Evolutionary conservation across 1,140 invertebrate species (phyloP), one percentile per base, ranked within the genome.

Genomic region (Dendroctonus valens): DNA sequence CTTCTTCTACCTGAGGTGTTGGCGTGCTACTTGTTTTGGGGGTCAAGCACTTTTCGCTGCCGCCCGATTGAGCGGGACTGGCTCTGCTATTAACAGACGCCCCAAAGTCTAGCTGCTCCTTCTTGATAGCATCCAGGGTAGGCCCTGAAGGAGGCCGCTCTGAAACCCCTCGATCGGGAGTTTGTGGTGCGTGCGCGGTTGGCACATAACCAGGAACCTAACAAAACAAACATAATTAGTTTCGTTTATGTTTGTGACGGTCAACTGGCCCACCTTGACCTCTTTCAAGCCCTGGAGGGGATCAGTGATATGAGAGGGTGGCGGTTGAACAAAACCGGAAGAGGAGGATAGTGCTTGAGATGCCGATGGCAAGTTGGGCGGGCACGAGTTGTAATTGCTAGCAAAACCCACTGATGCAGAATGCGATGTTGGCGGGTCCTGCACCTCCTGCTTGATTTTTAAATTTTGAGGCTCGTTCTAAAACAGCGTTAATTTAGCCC

Each of bases 391-490:
- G 44, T 60, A 61, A 52, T 42, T 52, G 3, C 55, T 41, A 8
- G 58, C 7, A 55, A 9, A 58, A 41, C 60, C 49, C 6, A 3
- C 12, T 7, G 12, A 9, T 12, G 12, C 42, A 11, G 42, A 46
- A 9, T 9, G 12, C 6, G 11, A 14, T 37, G 15, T 44, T 6
- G 67, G 65, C 26, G 50, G 41, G 11, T 86, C 83, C 49, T 82
- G 79, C 40, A 88, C 82, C 80, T 91, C 89, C 75, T 91, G 87
- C 77, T 92, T 92, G 15, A 91, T 89, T 76, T 92, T 91, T 52
- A 90, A 79, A 76, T 91, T 90, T 75, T 91, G 89, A 8, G 89
- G 89, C 76, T 90, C 81, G 76, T 85, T 77, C 60, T 68, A 8
- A 38, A 63, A 54, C 40, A 39, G 9, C 26, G 40, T 39, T 15